Conservation (phyloP, 2,113 vertebrate genomes). For the Leptobrachium leishanense region DNA sequence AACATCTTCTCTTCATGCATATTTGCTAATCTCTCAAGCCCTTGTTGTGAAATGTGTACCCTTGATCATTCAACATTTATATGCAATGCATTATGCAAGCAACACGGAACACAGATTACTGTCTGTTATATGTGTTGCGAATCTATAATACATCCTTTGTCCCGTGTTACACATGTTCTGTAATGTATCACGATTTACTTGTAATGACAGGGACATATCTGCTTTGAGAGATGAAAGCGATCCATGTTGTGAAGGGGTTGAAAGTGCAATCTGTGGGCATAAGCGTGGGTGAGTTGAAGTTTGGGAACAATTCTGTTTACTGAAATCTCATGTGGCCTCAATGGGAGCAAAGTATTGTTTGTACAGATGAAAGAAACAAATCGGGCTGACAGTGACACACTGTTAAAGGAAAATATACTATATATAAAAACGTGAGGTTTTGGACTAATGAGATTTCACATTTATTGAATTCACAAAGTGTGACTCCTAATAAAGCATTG, state of each 20-base stretch:
- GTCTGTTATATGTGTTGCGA: not conserved
- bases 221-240: not conserved
- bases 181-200: not conserved
- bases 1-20: constrained; percentile 6
- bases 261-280: not conserved
- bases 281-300: not conserved
- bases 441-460: too few species aligned
- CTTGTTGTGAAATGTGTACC: not conserved
- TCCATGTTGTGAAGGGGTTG: not conserved
- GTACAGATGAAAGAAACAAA: not conserved
- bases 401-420: too few species aligned
- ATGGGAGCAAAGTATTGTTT: not conserved
- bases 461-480: too few species aligned
- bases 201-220: not conserved
- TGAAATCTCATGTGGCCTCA: not conserved
- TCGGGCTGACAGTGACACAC: too few species aligned
- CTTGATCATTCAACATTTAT: constrained; percentile 2
- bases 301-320: constrained; percentile 18
- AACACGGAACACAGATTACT: not conserved
- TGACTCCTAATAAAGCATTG: too few species aligned
- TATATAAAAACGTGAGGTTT: too few species aligned
- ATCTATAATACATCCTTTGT: not conserved
- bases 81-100: not conserved
- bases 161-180: not conserved
- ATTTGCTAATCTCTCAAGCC: not conserved